Percentiles rank a stretch among this genome's conserved stretches.
phyloP scores from a whole-genome alignment of 2,797 vertebrate genomes.

The Amazona ochrocephala region DNA sequence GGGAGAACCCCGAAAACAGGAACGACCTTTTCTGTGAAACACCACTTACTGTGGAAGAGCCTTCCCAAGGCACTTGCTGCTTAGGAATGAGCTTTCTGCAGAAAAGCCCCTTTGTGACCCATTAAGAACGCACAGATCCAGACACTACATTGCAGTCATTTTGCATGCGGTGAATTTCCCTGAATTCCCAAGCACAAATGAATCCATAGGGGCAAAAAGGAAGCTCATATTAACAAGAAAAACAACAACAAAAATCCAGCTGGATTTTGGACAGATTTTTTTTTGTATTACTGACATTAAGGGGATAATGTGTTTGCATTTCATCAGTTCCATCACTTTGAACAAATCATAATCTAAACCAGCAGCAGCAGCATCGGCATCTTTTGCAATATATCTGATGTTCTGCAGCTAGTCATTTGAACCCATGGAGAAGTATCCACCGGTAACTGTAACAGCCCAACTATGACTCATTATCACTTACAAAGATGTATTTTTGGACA shows the following conservation, averaged over 20 bases:
- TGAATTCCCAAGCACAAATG: neutral
- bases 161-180: neutral
- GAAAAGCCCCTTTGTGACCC: neutral
- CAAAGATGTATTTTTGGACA: neutral
- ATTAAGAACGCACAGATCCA: neutral
- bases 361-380: neutral
- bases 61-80: neutral
- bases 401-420: neutral
- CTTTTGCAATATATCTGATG: neutral
- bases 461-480: neutral
- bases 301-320: neutral
- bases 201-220: neutral
- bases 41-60: neutral
- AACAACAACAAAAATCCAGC: neutral
- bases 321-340: neutral
- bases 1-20: neutral
- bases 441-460: neutral
- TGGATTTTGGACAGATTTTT: neutral
- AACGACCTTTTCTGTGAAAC: neutral
- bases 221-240: neutral
- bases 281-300: neutral
- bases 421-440: neutral
- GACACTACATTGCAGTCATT: neutral
- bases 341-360: neutral
- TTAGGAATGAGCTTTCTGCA: neutral